Base-by-base conservation (phyloP, 1,140 invertebrate genomes). In the Mizuhopecten yessoensis region DNA sequence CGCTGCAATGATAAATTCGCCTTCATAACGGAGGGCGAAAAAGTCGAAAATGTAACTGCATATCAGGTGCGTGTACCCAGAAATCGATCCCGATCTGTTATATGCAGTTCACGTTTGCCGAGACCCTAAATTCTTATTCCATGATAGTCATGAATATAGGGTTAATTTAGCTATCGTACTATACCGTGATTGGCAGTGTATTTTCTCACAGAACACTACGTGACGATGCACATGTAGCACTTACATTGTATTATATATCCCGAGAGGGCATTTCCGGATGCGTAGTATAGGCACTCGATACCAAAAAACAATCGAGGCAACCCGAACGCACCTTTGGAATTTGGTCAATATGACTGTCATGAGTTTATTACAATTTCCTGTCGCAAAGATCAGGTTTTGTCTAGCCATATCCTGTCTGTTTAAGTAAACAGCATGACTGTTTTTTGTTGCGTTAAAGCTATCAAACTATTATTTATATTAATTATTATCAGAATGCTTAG, bases 321-420 rank as follows among this genome's bases (percentile, higher is more conserved):
- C 57, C 57, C n/a, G 57, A 75, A 75, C 5, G n/a, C n/a, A 75
- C 23, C n/a, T 29, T 75, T 75, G 57, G 11, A 75, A 29, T 75
- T 75, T 29, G 57, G 29, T 75, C 23, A 75, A 75, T 75, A 75
- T 29, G 5, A n/a, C n/a, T n/a, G n/a, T 75, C 23, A 29, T 75
- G 57, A 75, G 57, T n/a, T 29, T 75, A 29, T 13, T 3, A 75
- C 57, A 29, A 29, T 13, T 75, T 75, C 57, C 57, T 75, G 57
- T 75, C 23, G n/a, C 23, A 75, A 5, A 15, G 45, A 49, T 23
- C 45, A 15, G 15, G n/a, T n/a, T 75, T 75, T 29, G 57, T 75
- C 57, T 75, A 75, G n/a, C 29, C 57, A 75, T 75, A n/a, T 75
- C 57, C 45, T 49, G 20, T 49, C n/a, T n/a, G n/a, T n/a, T n/a